Conservation (phyloP, 2,888 invertebrate genomes). For the Notodromas monacha region DNA sequence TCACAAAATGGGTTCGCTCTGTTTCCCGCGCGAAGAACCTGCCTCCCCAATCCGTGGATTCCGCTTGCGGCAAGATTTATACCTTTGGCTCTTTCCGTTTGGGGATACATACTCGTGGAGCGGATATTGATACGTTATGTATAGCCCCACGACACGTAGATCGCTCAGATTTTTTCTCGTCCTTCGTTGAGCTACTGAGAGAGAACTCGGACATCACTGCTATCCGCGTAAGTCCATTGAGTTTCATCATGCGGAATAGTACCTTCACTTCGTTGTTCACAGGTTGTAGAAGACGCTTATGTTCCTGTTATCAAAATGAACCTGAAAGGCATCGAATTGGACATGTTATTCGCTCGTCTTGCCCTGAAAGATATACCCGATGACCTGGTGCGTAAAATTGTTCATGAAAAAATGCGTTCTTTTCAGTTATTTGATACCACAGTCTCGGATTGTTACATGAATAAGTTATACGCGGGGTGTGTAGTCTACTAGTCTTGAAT, state of each 20-base stretch:
- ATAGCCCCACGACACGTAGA: conserved; percentile 87
- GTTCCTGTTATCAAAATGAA: conserved; percentile 98
- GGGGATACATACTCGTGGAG: conserved; percentile 81
- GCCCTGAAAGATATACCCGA: conserved; percentile 85
- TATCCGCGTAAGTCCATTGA: conserved; percentile 25
- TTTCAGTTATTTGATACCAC: conserved; percentile 1
- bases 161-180: conserved; percentile 69
- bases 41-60: conserved; percentile 55
- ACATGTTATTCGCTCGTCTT: conserved; percentile 79
- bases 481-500: no score
- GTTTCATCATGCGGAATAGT: not conserved
- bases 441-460: no score
- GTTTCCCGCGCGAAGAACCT: conserved; percentile 37
- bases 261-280: conserved; percentile 11
- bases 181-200: conserved; percentile 66
- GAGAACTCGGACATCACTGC: conserved; percentile 52
- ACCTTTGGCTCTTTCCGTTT: conserved; percentile 90
- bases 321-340: conserved; percentile 92
- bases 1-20: conserved; percentile 73
- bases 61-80: conserved; percentile 82
- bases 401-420: not conserved
- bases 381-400: conserved; percentile 17
- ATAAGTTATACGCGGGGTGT: no score
- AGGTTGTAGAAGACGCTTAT: conserved; percentile 89
- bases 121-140: conserved; percentile 93